phyloP scores from a whole-genome alignment of 2,888 invertebrate genomes.

The Brachylomia viminalis region DNA sequence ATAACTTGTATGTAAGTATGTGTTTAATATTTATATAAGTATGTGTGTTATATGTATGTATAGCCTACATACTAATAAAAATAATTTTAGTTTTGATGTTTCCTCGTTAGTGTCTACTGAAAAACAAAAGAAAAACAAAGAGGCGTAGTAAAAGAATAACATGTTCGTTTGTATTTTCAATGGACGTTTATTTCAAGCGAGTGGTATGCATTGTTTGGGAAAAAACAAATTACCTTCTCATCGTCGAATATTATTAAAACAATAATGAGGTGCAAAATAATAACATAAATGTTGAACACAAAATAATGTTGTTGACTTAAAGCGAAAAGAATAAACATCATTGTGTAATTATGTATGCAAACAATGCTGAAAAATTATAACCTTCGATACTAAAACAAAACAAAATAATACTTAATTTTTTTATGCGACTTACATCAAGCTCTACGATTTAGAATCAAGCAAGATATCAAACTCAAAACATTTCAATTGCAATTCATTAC shows the following conservation, averaged over 20 bases:
- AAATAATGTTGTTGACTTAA: not conserved
- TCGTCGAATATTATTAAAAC: conserved; percentile 20
- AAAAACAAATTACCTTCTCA: conserved; percentile 24
- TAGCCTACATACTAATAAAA: no score
- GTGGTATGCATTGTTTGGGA: conserved; percentile 21
- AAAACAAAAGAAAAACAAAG: not conserved
- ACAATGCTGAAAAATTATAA: not conserved
- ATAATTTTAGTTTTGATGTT: no score
- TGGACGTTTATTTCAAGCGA: conserved; percentile 6
- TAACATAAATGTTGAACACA: not conserved
- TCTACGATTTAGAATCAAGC: not conserved
- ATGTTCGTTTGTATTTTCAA: not conserved
- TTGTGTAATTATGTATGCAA: not conserved
- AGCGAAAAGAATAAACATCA: not conserved
- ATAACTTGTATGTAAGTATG: no score
- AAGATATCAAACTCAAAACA: no score
- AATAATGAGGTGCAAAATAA: conserved; percentile 2
- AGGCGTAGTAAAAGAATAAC: not conserved
- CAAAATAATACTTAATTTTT: not conserved
- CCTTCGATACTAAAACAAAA: not conserved
- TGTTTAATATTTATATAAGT: no score
- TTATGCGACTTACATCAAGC: not conserved
- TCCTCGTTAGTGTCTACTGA: not conserved
- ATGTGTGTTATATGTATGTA: no score
- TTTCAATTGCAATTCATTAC: no score